Evolutionary conservation across 2,113 vertebrate species (phyloP), one percentile per base, ranked within the genome.

Genomic region (Phrynocephalus versicolor): DNA sequence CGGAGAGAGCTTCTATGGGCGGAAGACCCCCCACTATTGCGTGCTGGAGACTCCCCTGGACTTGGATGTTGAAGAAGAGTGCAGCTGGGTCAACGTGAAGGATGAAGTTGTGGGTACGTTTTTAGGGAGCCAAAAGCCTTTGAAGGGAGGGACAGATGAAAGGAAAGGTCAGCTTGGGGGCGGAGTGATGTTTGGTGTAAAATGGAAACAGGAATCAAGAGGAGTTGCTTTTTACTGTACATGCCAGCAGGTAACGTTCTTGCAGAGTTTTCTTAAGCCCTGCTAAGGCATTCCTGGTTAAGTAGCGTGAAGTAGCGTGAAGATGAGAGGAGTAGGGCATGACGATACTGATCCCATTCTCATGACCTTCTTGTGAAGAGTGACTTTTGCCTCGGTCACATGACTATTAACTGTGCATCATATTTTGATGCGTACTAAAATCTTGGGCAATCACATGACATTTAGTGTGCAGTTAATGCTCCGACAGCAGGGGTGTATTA

Each of bases 1-100:
- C 51, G 96, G 93, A 19, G 96, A 97, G 14, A 97, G 97, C 71
- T 97, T 98, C 94, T 99, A 97, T 0, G 98, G 98, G 64, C 92
- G 97, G 71, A 98, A 96, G 92, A 98, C 94, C 0, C 95, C 96
- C 67, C 95, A 98, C 91, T 98, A 97, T 83, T 99, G 98, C 82
- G 86, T 92, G 64, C 77, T 84, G 23, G 91, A 85, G 3, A 7
- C 41, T 3, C 37, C 67, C 55, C 88, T 18, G 60, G 91, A 72
- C 80, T 0, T 89, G 0, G 70, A 93, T 1, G 77, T 87, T 2
- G 89, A 93, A 8, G 95, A 96, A 90, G 95, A 96, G 81, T 99
- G 98, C 88, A 96, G 95, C 92, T 98, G 98, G 98, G 94, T 95
- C 69, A 96, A 96, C 30, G 94, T 97, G 65, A 95, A 90, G 45